Evolutionary conservation across 2,888 invertebrate species (phyloP), one percentile per base, ranked within the genome.

Genomic region (Drosophila multiciliata): DNA sequence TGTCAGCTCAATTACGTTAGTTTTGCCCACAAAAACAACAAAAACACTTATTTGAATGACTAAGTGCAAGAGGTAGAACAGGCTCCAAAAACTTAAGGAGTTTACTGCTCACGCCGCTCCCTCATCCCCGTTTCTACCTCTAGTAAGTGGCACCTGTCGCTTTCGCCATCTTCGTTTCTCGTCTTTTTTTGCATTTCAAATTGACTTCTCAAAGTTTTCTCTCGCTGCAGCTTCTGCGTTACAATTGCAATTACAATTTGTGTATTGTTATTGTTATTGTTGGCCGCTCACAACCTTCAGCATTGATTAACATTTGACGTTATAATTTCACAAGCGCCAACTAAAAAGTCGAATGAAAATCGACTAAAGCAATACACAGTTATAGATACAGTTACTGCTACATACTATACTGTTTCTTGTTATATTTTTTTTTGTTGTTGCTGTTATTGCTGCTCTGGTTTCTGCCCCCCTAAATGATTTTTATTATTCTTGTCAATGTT

Each of bases 231-330:
- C 45, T 45, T 66, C 61, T 55, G 42, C 67, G 73, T 71, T 75
- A 77, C 83, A 88, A 80, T 88, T 86, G 58, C 42, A 68, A 61
- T 79, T 67, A 62, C 61, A 68, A 57, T 53, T 45, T 76, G 70
- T 75, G 58, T 60, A 71, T 62, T 80, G 55, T 58, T 75, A 71
- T 62, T 80, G 55, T 58, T 75, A 62, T 80, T 66, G 55, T 69
- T 75, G 74, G 62, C 35, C 65, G 55, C 45, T 71, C 66, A 52
- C 75, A 88, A 89, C 88, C 88, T 88, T 88, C 90, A 78, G 73
- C 81, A 89, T 85, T 89, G 85, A 90, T 88, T 90, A 89, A 87
- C 89, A 90, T 87, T 90, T 90, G 90, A 90, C 86, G 83, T 86
- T 89, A 89, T 86, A 86, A 90, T 86, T 86, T 86, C 86, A 87